Conservation (phyloP, 2,113 vertebrate species). For the Saguinus midas region DNA sequence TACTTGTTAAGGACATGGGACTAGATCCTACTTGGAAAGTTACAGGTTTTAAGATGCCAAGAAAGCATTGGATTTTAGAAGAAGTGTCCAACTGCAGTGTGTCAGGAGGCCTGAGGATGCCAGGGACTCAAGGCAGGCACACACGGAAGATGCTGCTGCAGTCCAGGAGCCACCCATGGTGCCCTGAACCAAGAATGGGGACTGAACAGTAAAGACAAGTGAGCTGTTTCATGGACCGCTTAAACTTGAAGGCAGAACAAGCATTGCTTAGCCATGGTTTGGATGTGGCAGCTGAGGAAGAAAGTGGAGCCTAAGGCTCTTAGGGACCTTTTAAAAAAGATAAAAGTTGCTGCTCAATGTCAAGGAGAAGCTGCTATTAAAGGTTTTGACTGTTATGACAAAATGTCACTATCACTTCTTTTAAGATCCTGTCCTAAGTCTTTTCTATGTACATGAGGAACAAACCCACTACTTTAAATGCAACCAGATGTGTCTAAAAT, state of each 20-base stretch:
- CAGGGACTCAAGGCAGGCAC: neutral
- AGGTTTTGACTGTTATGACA: neutral
- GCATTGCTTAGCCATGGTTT: accelerated
- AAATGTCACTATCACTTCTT: neutral
- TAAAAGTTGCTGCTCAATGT: neutral
- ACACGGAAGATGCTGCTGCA: neutral
- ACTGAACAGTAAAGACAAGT: neutral
- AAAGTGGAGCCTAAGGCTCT: neutral
- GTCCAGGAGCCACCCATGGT: neutral
- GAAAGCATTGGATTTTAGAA: conserved; percentile 4
- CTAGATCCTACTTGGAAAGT: neutral
- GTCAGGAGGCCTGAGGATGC: neutral
- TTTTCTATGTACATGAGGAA: neutral
- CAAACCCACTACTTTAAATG: neutral
- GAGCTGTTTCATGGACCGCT: neutral
- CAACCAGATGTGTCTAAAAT: neutral
- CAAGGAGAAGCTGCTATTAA: neutral
- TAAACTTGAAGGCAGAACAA: neutral
- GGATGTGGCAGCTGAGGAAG: neutral
- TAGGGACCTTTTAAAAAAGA: neutral
- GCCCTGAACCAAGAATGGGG: neutral
- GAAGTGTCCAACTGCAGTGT: neutral
- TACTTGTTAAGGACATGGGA: neutral
- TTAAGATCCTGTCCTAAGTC: neutral
- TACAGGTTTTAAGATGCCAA: neutral